Base-by-base conservation (phyloP, 1,140 invertebrate species). In the Cyrtorhinus lividipennis region DNA sequence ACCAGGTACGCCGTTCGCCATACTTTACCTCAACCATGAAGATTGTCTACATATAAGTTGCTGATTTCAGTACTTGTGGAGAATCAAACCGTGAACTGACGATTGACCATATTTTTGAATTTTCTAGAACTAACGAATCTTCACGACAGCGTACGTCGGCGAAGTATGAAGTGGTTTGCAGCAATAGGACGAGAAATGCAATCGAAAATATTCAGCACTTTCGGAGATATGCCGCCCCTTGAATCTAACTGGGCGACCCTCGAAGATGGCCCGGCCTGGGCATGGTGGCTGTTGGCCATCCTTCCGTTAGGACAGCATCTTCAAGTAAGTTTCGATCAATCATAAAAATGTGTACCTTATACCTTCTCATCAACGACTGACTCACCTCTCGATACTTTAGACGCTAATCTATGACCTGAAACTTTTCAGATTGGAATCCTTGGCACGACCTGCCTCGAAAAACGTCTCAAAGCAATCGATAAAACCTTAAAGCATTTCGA, bases 261-360 rank as follows among this genome's bases (percentile, higher is more conserved):
- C 1, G 74, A 80, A 0, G 85, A 93, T 72, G 92, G 92, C 0
- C 90, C 92, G 0, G 78, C 82, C 1, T 95, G 92, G 92, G 78
- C 86, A 0, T 96, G 92, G 92, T 95, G 91, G 90, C 76, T 93
- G 12, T 77, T 93, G 2, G 88, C 90, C 0, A 86, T 95, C 63
- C 73, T 95, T 38, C 92, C 92, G 0, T 71, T 95, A 0, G 84
- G 85, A 30, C 79, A 82, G 0, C 82, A 86, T 66, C 75, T 90
- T 3, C 86, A 88, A 76, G 80, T 88, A 70, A 69, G 61, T 23
- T 8, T 24, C 23, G 2, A n/a, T 22, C n/a, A n/a, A n/a, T n/a
- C n/a, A n/a, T n/a, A n/a, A n/a, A n/a, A n/a, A n/a, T n/a, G n/a
- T n/a, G n/a, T n/a, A n/a, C 12, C n/a, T n/a, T n/a, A n/a, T n/a